Conservation (phyloP, 2,888 invertebrate genomes). For the Reticulitermes lucifugus region DNA sequence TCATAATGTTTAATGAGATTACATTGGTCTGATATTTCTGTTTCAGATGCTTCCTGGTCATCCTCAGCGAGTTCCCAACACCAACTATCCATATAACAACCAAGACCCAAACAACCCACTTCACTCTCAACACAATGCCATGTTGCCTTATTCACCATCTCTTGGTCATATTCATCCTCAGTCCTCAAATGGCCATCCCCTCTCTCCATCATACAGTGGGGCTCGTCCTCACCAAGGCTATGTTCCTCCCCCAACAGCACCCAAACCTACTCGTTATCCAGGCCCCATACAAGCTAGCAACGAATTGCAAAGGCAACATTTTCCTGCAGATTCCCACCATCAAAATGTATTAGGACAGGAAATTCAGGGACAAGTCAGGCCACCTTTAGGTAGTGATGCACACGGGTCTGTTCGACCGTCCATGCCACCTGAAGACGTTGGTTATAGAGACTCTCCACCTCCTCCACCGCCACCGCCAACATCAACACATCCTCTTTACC, state of each 20-base stretch:
- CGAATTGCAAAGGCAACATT: slow-evolving; percentile 23
- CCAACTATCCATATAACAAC: slow-evolving; percentile 43
- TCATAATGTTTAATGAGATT: too few relatives aligned
- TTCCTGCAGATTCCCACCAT: slow-evolving; percentile 17
- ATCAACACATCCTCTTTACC: slow-evolving; percentile 77
- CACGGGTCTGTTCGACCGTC: slow-evolving; percentile 37
- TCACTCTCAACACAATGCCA: slow-evolving; percentile 17
- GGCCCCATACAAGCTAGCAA: neutral
- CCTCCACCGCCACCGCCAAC: slow-evolving; percentile 78
- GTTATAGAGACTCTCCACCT: slow-evolving; percentile 58
- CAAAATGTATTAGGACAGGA: neutral
- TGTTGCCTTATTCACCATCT: neutral
- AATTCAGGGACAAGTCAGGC: slow-evolving; percentile 26
- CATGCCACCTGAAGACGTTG: slow-evolving; percentile 52
- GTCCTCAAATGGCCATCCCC: slow-evolving; percentile 58
- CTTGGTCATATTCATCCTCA: slow-evolving; percentile 59
- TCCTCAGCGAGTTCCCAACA: slow-evolving; percentile 42
- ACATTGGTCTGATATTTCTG: neutral
- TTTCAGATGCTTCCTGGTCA: slow-evolving; percentile 37
- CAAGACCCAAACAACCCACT: slow-evolving; percentile 34
- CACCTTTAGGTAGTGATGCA: neutral
- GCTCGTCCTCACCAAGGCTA: slow-evolving; percentile 62
- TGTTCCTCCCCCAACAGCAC: slow-evolving; percentile 66
- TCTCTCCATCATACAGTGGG: slow-evolving; percentile 43
- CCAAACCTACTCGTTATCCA: slow-evolving; percentile 63